Base-by-base conservation (phyloP, 2,888 invertebrate species). In the Macroteleia sp. region DNA sequence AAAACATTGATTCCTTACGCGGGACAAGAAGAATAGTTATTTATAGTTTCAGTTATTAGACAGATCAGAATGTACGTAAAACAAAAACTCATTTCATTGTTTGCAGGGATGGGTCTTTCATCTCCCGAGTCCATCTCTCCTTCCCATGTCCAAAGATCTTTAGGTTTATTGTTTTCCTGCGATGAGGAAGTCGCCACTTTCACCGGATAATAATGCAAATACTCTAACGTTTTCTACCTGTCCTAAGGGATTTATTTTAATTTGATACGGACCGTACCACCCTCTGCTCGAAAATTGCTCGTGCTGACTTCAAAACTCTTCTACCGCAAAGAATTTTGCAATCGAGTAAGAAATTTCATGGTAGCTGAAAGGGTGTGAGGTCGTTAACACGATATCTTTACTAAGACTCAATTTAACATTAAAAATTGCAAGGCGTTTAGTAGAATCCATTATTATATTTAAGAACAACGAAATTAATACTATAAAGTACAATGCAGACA, bases 11-110 rank as follows among this genome's bases (percentile, higher is more conserved):
- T n/a, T n/a, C n/a, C n/a, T n/a, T n/a, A n/a, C n/a, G n/a, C n/a
- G n/a, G n/a, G n/a, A n/a, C n/a, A n/a, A n/a, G n/a, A n/a, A n/a
- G n/a, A n/a, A n/a, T n/a, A n/a, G n/a, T 76, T 70, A 76, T 76
- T 76, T 69, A 76, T 76, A 61, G 76, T 69, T 76, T 70, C 44
- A 39, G 70, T 70, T 76, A 76, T 76, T 76, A 59, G 70, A 52
- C 64, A 52, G 70, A 70, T 70, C 69, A 70, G 69, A 76, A 70
- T 57, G 64, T 64, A 54, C 74, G 74, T 61, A 76, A 70, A 64
- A 76, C 76, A 76, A 76, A 76, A 62, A 44, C 67, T 54, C 41
- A 59, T 74, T 39, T 74, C 74, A 74, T 74, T 74, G 64, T 71
- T 41, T 70, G 14, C 41, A 42, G 41, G 32, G 32, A 41, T 41